Evolutionary conservation across 2,888 invertebrate species (phyloP).

Genomic region (Hofmannophila pseudospretella): DNA sequence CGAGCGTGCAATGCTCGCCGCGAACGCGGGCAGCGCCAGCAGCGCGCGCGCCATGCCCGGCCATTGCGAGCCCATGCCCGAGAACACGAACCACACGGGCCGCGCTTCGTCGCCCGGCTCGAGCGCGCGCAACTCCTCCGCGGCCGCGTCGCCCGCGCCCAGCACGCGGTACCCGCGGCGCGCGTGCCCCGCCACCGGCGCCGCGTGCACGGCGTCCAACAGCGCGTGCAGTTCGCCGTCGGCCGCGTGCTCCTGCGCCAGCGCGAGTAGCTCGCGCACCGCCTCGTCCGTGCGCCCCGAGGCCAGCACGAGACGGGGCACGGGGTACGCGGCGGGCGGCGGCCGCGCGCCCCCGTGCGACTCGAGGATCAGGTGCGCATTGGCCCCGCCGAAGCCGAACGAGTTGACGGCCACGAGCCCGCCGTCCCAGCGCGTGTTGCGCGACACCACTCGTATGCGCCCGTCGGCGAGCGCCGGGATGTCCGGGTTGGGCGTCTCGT

Average conservation of each 20-base stretch:
- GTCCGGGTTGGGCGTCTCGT: slow-evolving; percentile 89
- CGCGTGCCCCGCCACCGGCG: slow-evolving; percentile 85
- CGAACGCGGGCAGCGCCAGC: slow-evolving; percentile 89
- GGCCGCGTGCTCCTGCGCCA: slow-evolving; percentile 76
- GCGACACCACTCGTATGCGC: slow-evolving; percentile 91
- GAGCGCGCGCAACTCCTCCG: slow-evolving; percentile 22
- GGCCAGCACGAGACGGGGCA: slow-evolving; percentile 79
- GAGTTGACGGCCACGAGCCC: slow-evolving; percentile 97
- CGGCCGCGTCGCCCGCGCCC: slow-evolving; percentile 38
- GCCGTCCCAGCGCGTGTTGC: slow-evolving; percentile 90
- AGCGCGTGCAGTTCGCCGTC: slow-evolving; percentile 88
- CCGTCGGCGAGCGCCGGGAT: slow-evolving; percentile 95
- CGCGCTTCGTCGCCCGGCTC: slow-evolving; percentile 76
- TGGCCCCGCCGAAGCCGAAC: slow-evolving; percentile 98
- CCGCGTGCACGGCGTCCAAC: slow-evolving; percentile 84
- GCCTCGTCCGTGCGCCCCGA: slow-evolving; percentile 93
- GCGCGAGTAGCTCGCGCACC: slow-evolving; percentile 81
- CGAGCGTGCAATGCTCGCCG: slow-evolving; percentile 85
- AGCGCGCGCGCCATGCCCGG: slow-evolving; percentile 94
- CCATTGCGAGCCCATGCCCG: slow-evolving; percentile 99
- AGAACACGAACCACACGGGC: slow-evolving; percentile 96
- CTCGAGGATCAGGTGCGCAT: slow-evolving; percentile 92
- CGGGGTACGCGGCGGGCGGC: slow-evolving; percentile 35
- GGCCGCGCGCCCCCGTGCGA: slow-evolving; percentile 80
- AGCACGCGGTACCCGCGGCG: slow-evolving; percentile 90